A percentile compares a stretch with the other conserved stretches of the same genome.
phyloP scores from a whole-genome alignment of 2,888 invertebrate species.

The Diabrotica balteata region DNA sequence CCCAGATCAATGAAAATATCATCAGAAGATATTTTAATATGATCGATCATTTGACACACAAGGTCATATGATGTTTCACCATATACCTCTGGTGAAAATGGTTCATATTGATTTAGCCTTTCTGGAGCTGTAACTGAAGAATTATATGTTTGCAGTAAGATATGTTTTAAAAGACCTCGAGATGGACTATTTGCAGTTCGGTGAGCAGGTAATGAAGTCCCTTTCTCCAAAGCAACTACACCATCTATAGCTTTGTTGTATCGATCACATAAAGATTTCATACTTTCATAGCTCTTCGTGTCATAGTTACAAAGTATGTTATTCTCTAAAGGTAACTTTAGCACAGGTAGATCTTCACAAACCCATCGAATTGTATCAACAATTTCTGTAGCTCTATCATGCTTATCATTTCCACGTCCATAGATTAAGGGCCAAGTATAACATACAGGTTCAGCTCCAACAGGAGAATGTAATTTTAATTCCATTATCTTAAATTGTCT shows the following conservation, averaged over 20 bases:
- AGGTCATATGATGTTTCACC: conserved; percentile 99
- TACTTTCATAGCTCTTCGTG: conserved; percentile 90
- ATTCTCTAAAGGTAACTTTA: conserved; percentile 91
- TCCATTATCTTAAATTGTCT: no score
- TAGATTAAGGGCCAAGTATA: no score
- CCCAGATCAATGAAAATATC: conserved; percentile 99
- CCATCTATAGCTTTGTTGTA: no score
- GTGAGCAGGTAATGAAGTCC: conserved; percentile 86
- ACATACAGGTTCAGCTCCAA: no score
- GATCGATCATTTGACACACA: conserved; percentile 97
- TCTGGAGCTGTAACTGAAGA: conserved; percentile 97
- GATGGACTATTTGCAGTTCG: conserved; percentile 88
- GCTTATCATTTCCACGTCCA: no score
- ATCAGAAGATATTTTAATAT: conserved; percentile 88
- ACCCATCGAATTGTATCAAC: conserved; percentile 72
- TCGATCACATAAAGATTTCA: conserved; percentile 72
- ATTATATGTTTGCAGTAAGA: conserved; percentile 97
- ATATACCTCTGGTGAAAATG: conserved; percentile 99
- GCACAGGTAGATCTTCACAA: conserved; percentile 93
- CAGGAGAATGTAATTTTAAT: no score
- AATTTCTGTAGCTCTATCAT: no score
- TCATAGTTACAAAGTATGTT: conserved; percentile 89
- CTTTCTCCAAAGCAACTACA: conserved; percentile 78
- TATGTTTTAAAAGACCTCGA: conserved; percentile 88
- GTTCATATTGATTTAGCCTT: conserved; percentile 98